A percentile compares a stretch with the other conserved stretches of the same genome.
Evolutionary conservation across 1,140 invertebrate genomes (phyloP).

Genomic region (Ditylenchus dipsaci): DNA sequence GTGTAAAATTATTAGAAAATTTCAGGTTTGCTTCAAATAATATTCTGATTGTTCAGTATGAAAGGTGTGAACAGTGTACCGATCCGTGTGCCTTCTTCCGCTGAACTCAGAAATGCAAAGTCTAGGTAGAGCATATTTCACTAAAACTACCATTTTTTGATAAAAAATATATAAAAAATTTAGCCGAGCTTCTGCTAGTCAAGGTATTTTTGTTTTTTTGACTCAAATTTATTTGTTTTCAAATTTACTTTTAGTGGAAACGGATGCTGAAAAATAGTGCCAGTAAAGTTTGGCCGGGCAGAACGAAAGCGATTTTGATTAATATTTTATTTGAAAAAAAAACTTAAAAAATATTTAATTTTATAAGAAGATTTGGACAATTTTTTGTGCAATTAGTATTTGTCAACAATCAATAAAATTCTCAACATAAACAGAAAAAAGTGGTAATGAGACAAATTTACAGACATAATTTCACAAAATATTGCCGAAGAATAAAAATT

Average conservation of each 20-base stretch:
- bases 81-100: slow-evolving; percentile 19
- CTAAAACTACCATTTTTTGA: neutral
- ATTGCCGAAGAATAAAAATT: no score
- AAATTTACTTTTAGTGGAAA: slow-evolving; percentile 21
- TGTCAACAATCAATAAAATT: no score
- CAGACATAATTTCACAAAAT: no score
- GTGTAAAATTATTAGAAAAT: no score
- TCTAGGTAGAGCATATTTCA: slow-evolving; percentile 18
- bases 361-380: no score
- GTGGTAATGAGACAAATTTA: no score
- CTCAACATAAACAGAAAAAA: no score
- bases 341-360: neutral
- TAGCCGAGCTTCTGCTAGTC: slow-evolving; percentile 31
- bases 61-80: slow-evolving; percentile 37
- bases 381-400: no score
- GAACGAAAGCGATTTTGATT: neutral
- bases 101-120: slow-evolving; percentile 31
- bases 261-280: slow-evolving; percentile 41
- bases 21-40: no score
- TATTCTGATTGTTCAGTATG: neutral
- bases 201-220: slow-evolving; percentile 7
- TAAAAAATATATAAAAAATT: slow-evolving; percentile 10
- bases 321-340: neutral
- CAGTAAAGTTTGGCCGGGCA: slow-evolving; percentile 37
- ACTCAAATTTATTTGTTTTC: neutral